phyloP scores from a whole-genome alignment of 2,113 vertebrate genomes.

The Myotis lucifugus region DNA sequence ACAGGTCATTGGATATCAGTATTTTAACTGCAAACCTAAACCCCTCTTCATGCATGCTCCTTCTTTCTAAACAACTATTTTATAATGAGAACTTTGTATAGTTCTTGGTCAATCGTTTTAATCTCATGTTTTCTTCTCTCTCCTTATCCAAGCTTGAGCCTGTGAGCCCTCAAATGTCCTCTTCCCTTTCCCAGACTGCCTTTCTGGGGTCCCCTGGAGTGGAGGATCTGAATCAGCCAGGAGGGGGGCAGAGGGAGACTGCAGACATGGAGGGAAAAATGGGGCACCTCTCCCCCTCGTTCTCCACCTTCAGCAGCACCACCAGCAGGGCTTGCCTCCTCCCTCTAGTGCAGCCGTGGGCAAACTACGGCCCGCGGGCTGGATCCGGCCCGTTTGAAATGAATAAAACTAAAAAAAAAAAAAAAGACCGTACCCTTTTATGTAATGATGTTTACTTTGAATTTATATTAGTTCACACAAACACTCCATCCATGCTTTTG shows the following conservation, averaged over 20 bases:
- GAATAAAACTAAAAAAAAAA: no score
- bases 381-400: no score
- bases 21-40: neutral
- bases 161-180: neutral
- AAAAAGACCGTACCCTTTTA: no score
- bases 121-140: neutral
- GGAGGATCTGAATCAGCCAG: neutral
- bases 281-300: neutral
- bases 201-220: neutral
- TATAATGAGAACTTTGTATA: neutral
- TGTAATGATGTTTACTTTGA: no score
- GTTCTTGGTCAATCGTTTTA: neutral
- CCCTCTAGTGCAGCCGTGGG: no score
- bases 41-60: neutral
- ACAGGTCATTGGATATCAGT: neutral
- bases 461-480: no score
- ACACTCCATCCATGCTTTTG: no score
- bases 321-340: neutral
- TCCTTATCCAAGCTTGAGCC: neutral
- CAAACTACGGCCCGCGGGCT: no score
- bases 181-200: neutral
- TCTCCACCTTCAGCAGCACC: neutral
- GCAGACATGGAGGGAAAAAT: neutral
- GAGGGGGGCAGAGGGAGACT: neutral
- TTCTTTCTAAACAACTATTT: neutral